phyloP scores from a whole-genome alignment of 2,113 vertebrate species.

The Campylomormyrus numenius region DNA sequence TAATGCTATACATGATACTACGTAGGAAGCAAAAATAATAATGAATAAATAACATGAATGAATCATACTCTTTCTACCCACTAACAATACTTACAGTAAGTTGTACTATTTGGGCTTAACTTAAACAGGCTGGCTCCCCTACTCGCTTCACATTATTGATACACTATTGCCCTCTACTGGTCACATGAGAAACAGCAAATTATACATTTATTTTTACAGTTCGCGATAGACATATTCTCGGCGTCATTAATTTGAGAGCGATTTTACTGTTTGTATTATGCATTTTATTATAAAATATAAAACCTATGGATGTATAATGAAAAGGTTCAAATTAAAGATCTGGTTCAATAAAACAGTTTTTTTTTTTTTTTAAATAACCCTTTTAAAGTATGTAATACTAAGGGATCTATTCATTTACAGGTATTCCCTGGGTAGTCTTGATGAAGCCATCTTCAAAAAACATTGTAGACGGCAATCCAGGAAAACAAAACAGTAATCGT shows the following conservation, averaged over 20 bases:
- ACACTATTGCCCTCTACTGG: neutral
- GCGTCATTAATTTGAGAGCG: neutral
- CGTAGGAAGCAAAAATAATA: neutral
- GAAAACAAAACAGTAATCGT: neutral
- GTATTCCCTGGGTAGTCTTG: neutral
- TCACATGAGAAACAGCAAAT: neutral
- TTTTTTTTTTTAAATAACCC: neutral
- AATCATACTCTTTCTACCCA: neutral
- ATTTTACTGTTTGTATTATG: neutral
- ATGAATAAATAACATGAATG: neutral
- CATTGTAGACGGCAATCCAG: conserved; percentile 11
- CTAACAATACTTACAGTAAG: neutral
- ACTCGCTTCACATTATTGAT: neutral
- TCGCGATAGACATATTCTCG: neutral
- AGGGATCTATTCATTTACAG: neutral
- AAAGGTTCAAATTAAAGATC: neutral
- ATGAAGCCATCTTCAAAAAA: neutral
- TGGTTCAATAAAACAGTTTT: neutral
- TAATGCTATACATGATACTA: neutral
- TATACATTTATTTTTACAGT: neutral
- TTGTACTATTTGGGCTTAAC: neutral
- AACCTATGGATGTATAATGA: neutral
- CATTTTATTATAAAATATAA: neutral
- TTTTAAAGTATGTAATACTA: neutral
- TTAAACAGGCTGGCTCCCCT: neutral